These are phyloP conservation scores for Nothura maculosa DNA, from an alignment of 2,797 vertebrate genomes.

Conservation along the genomic window DNA sequence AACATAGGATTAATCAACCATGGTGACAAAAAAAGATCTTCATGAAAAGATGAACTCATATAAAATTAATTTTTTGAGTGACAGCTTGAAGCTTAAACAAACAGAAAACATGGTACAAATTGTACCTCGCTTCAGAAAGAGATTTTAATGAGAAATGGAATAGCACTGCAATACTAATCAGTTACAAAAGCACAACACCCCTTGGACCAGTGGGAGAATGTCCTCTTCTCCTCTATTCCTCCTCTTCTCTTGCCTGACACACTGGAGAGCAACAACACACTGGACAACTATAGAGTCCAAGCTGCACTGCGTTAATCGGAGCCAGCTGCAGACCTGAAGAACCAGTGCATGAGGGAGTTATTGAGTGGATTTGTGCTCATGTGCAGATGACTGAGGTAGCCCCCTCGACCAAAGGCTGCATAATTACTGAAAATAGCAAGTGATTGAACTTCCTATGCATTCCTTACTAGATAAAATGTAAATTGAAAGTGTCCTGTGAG, in stretches of 20 bases:
- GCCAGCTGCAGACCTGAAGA: not conserved
- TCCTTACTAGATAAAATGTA: not conserved
- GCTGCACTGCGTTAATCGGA: accelerated
- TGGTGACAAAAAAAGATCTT: slow-evolving; percentile 58
- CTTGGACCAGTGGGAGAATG: not conserved
- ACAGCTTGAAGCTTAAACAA: slow-evolving; percentile 65
- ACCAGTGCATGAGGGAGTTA: not conserved
- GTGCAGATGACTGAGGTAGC: not conserved
- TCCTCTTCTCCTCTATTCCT: not conserved
- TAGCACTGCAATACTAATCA: slow-evolving; percentile 50
- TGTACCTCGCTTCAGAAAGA: slow-evolving; percentile 41
- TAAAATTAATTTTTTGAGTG: slow-evolving; percentile 70
- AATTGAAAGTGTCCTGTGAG: not conserved
- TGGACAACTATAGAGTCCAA: not conserved
- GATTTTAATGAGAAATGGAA: slow-evolving; percentile 60
- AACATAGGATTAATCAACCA: slow-evolving; percentile 69
- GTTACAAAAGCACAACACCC: not conserved
- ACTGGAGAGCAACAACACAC: not conserved
- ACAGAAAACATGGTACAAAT: slow-evolving; percentile 61
- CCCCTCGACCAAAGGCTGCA: not conserved
- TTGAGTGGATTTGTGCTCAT: not conserved
- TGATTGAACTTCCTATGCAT: accelerated
- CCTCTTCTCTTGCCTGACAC: not conserved
- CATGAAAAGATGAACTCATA: slow-evolving; percentile 63
- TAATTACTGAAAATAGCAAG: not conserved